Evolutionary conservation across 1,140 invertebrate species (phyloP), one percentile per base, ranked within the genome.

Genomic region (Diorhabda elongata): DNA sequence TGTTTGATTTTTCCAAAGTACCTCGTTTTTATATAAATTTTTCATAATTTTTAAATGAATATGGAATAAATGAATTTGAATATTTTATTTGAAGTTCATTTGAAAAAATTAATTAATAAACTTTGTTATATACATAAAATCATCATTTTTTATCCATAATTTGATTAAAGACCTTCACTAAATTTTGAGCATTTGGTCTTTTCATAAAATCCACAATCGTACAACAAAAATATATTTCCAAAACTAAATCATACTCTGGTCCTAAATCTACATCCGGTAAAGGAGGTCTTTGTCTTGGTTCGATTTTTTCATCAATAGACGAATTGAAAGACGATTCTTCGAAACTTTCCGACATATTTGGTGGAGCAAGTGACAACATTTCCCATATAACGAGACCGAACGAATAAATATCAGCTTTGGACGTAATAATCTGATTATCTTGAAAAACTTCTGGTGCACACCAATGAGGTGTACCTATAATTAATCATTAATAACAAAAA

Each of bases 371-470:
- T 0, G 92, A 83, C 76, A 94, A 82, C 86, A 93, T 94, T 85
- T 94, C 93, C 87, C 90, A 94, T 8, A 94, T 75, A 2, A 89
- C 85, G 11, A 94, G 81, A 5, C 92, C 92, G 74, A 89, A 90
- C 9, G 92, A 83, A 83, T 92, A 95, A 26, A 95, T 90, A 77
- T 95, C 93, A 2, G 90, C 87, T 81, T 91, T 91, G 70, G 82
- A 83, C 8, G 89, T 88, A 63, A 93, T 86, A 66, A 81, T 75
- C 6, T 85, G 81, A 79, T 78, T 84, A 8, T 82, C 82, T 26
- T 82, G 64, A 7, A 92, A 79, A 3, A 91, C 83, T 85, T 95
- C 92, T 2, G 91, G 91, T 2, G 92, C 87, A 75, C 84, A 88
- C 92, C 92, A 95, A 59, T 87, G 83, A 75, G 86, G 82, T n/a